A percentile compares a stretch with the other conserved stretches of the same genome.
These are phyloP conservation scores for Lynx canadensis DNA, from an alignment of 2,113 vertebrate genomes.

Conservation along the genomic window DNA sequence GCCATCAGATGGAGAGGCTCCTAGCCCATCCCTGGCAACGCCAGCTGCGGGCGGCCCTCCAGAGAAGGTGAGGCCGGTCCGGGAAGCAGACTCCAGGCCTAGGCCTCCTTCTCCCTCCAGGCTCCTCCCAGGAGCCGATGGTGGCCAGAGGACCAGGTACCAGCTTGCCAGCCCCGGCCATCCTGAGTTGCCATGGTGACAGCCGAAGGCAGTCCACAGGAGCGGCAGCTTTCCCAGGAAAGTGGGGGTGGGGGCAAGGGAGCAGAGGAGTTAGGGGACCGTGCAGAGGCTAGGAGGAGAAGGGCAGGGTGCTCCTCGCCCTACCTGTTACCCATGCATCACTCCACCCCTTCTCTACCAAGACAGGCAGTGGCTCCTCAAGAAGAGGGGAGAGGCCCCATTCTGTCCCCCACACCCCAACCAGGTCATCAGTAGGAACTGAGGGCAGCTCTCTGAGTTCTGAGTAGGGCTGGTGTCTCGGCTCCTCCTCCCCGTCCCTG, in stretches of 20 bases:
- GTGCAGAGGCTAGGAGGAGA: not conserved
- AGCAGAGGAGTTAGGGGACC: accelerated
- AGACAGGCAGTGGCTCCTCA: not conserved
- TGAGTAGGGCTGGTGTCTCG: accelerated
- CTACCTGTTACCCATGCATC: accelerated
- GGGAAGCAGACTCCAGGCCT: not conserved
- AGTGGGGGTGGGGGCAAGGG: not conserved
- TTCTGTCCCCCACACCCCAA: not conserved
- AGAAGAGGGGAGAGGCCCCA: not conserved
- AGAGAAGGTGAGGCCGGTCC: not conserved
- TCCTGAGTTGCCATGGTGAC: not conserved
- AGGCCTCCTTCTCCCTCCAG: no score
- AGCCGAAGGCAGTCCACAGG: not conserved
- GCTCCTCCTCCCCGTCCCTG: not conserved
- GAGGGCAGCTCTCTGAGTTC: accelerated
- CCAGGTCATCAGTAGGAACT: not conserved
- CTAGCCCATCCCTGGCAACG: not conserved
- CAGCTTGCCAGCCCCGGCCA: not conserved
- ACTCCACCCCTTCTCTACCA: not conserved
- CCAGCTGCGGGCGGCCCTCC: not conserved
- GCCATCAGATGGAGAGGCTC: not conserved
- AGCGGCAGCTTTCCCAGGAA: not conserved
- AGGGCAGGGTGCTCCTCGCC: not conserved
- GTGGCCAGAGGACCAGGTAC: not conserved
- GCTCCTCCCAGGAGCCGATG: not conserved